Conservation (phyloP, 1,140 invertebrate genomes). For the Capitella teleta region DNA sequence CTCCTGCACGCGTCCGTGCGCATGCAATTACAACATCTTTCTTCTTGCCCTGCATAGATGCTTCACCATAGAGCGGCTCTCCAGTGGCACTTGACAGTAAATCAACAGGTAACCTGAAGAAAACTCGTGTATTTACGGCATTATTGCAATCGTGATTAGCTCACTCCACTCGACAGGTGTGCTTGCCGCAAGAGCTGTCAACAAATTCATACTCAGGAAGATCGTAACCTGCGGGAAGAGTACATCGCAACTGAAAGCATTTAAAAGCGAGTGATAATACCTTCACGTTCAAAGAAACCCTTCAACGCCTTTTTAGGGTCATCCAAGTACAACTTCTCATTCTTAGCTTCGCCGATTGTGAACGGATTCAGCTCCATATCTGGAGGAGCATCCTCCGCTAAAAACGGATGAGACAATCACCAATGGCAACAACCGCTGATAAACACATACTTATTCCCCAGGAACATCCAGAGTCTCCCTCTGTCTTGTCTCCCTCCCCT, state of each 20-base stretch:
- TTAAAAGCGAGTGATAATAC: too few relatives aligned
- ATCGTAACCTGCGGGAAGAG: not conserved
- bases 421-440: too few relatives aligned
- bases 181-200: not conserved
- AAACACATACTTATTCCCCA: too few relatives aligned
- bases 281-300: slow-evolving; percentile 92
- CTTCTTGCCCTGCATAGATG: slow-evolving; percentile 78
- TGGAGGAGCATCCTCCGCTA: too few relatives aligned
- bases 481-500: too few relatives aligned
- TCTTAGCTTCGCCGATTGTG: slow-evolving; percentile 17
- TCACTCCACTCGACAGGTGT: not conserved
- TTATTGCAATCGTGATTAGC: too few relatives aligned
- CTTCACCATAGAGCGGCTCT: slow-evolving; percentile 65
- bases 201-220: not conserved
- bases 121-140: too few relatives aligned
- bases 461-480: too few relatives aligned
- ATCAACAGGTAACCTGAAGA: slow-evolving; percentile 63
- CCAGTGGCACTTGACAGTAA: slow-evolving; percentile 61
- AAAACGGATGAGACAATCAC: too few relatives aligned
- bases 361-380: too few relatives aligned
- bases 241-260: too few relatives aligned
- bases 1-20: slow-evolving; percentile 81
- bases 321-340: slow-evolving; percentile 76
- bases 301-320: slow-evolving; percentile 91
- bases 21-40: slow-evolving; percentile 88